A percentile compares a stretch with the other conserved stretches of the same genome.
phyloP scores from a whole-genome alignment of 2,113 vertebrate genomes.

The Corythornis vintsioides region DNA sequence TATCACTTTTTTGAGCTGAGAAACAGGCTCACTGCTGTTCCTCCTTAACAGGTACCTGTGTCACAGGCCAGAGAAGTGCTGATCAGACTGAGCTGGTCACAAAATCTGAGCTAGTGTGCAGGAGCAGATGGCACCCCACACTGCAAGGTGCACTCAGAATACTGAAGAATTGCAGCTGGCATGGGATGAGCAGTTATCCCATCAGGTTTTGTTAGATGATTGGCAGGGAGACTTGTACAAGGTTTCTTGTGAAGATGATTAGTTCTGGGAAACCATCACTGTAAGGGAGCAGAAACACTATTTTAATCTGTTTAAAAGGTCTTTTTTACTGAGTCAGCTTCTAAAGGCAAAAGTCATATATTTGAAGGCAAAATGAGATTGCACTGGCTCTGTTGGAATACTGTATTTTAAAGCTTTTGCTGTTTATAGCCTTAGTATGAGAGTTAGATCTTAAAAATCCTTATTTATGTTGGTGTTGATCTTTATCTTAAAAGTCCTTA shows the following conservation, averaged over 20 bases:
- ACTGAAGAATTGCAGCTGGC: not conserved
- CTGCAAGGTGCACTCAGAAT: accelerated
- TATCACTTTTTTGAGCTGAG: not conserved
- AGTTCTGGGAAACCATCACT: not conserved
- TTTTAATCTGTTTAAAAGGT: not conserved
- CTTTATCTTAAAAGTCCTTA: not conserved
- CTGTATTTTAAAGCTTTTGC: not conserved
- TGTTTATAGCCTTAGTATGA: not conserved
- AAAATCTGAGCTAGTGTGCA: not conserved
- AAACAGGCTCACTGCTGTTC: not conserved
- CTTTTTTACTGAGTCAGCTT: not conserved
- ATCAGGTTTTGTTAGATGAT: not conserved
- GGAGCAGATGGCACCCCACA: not conserved
- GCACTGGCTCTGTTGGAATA: not conserved
- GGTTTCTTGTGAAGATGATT: not conserved
- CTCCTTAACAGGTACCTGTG: not conserved
- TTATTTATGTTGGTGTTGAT: not conserved
- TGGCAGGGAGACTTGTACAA: not conserved
- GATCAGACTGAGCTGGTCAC: not conserved
- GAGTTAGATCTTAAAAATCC: not conserved
- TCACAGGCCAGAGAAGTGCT: not conserved
- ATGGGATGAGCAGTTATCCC: not conserved
- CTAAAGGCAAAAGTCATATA: not conserved
- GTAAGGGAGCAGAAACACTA: not conserved
- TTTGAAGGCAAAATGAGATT: not conserved